Conservation (phyloP, 2,113 vertebrate species). For the Plecotus auritus region DNA sequence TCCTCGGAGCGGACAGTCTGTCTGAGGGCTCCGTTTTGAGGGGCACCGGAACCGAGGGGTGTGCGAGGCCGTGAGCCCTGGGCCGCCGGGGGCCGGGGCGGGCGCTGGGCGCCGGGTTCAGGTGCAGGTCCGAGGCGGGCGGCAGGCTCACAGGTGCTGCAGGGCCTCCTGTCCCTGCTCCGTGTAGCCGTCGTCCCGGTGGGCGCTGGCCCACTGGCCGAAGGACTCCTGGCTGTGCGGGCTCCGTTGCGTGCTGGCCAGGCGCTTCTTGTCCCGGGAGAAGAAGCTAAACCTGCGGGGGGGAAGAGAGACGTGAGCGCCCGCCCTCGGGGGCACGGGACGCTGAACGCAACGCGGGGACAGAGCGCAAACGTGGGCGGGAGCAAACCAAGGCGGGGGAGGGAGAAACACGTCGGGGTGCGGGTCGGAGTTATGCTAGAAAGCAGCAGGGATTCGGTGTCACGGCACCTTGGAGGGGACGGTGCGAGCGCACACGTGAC, state of each 20-base stretch:
- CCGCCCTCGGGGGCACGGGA: background rate
- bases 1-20: slow-evolving; percentile 52
- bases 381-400: background rate
- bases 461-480: background rate
- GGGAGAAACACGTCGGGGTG: background rate
- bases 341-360: background rate
- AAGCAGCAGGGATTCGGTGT: background rate
- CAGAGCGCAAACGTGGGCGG: background rate
- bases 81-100: slow-evolving; percentile 17
- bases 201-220: slow-evolving; percentile 86
- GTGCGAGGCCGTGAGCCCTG: slow-evolving; percentile 40
- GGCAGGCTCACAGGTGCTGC: slow-evolving; percentile 90
- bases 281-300: slow-evolving; percentile 96
- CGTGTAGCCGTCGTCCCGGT: slow-evolving; percentile 87
- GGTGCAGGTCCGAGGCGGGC: slow-evolving; percentile 31
- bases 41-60: background rate
- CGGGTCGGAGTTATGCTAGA: background rate
- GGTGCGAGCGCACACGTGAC: background rate
- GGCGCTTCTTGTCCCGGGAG: slow-evolving; percentile 92
- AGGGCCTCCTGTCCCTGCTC: slow-evolving; percentile 96
- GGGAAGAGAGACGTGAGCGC: slow-evolving; percentile 3
- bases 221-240: slow-evolving; percentile 81
- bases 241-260: slow-evolving; percentile 78
- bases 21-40: slow-evolving; percentile 35
- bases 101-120: background rate